Evolutionary conservation across 2,888 invertebrate species (phyloP).

Genomic region (Gari tellinella): DNA sequence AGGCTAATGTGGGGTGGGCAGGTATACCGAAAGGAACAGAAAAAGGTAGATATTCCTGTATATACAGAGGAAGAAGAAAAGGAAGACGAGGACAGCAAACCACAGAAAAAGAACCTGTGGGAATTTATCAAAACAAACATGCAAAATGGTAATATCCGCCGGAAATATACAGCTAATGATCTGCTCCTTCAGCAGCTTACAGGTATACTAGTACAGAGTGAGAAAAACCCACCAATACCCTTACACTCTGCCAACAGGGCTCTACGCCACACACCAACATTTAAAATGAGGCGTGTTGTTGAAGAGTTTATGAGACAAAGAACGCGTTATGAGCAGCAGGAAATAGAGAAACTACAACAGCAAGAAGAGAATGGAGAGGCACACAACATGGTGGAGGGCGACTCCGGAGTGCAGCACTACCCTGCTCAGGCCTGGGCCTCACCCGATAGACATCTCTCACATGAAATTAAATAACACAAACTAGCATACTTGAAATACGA

Average conservation of each 20-base stretch:
- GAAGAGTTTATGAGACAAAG: constrained; percentile 74
- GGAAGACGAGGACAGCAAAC: constrained; percentile 32
- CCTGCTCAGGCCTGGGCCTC: constrained; percentile 39
- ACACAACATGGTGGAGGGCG: constrained; percentile 16
- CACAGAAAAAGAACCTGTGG: constrained; percentile 65
- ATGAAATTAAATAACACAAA: no score
- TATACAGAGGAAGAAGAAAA: constrained; percentile 28
- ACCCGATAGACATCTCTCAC: constrained; percentile 28
- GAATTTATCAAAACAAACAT: constrained; percentile 69
- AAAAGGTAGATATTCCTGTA: constrained; percentile 26
- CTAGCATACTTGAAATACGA: no score
- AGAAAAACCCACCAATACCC: constrained; percentile 66
- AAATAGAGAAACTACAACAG: constrained; percentile 71
- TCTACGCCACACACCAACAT: constrained; percentile 79
- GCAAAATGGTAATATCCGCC: constrained; percentile 57
- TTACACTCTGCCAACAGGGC: constrained; percentile 76
- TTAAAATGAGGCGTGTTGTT: constrained; percentile 80
- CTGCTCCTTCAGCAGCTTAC: constrained; percentile 77
- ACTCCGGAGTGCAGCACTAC: constrained; percentile 36
- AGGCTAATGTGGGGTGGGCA: constrained; percentile 39
- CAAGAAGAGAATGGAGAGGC: constrained; percentile 33
- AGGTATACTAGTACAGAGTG: constrained; percentile 67
- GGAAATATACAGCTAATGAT: constrained; percentile 70
- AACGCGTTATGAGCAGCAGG: constrained; percentile 75
- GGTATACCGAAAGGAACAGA: constrained; percentile 20